Evolutionary conservation across 1,140 invertebrate species (phyloP).

Genomic region (Temnothorax nylanderi): DNA sequence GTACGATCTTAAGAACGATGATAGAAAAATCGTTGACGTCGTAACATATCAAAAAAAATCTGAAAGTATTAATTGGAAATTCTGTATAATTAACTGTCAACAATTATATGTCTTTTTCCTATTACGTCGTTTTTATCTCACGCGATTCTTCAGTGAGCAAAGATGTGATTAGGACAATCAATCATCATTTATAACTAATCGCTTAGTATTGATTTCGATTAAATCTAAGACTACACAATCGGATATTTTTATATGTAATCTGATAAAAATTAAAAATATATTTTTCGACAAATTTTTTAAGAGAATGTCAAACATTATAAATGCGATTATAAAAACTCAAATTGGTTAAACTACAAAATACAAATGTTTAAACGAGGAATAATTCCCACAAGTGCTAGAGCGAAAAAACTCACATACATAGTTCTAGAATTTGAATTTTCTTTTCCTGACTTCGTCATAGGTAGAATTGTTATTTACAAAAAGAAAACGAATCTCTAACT

Average conservation of each 20-base stretch:
- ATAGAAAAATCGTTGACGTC: not conserved
- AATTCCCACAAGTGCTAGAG: not conserved
- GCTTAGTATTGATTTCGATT: not conserved
- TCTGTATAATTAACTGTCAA: not conserved
- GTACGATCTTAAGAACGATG: not conserved
- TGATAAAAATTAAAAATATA: not conserved
- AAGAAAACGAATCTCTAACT: constrained; percentile 5
- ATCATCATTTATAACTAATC: not conserved
- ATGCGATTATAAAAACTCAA: constrained; percentile 1
- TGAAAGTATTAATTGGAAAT: not conserved
- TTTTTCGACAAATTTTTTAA: not conserved
- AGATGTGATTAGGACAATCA: not conserved
- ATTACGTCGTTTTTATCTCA: constrained; percentile 8
- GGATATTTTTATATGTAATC: not conserved
- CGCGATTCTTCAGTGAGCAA: not conserved
- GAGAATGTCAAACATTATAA: not conserved
- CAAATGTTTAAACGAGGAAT: not conserved
- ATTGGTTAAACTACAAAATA: not conserved
- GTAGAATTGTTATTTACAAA: not conserved
- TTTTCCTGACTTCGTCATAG: not conserved
- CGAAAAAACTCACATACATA: not conserved
- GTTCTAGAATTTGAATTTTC: not conserved
- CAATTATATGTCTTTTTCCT: constrained; percentile 4
- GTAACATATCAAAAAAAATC: not conserved
- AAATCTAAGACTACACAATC: not conserved